phyloP scores from a whole-genome alignment of 2,113 vertebrate genomes.

The Boulengeromyrus knoepffleri region DNA sequence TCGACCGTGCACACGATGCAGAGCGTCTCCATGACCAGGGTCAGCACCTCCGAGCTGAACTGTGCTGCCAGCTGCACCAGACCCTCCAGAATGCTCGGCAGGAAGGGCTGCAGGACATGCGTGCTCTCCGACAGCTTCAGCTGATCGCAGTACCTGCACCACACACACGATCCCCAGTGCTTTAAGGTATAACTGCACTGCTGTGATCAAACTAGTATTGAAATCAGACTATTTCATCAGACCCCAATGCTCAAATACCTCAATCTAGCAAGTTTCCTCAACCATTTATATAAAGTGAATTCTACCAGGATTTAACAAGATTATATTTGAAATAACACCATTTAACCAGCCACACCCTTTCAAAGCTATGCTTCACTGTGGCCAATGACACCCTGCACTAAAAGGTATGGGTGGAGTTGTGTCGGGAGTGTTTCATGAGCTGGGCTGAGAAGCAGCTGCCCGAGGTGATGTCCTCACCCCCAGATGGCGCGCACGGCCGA shows the following conservation, averaged over 20 bases:
- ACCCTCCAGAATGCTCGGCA: slow-evolving; percentile 90
- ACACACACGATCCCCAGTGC: background rate
- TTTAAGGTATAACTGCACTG: background rate
- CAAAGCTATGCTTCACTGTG: background rate
- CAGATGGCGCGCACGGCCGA: slow-evolving; percentile 94
- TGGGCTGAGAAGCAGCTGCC: background rate
- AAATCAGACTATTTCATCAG: background rate
- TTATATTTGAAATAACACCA: background rate
- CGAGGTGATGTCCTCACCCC: slow-evolving; percentile 70
- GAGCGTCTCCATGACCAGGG: slow-evolving; percentile 94
- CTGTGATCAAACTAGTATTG: background rate
- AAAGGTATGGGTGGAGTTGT: background rate
- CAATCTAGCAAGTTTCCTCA: background rate
- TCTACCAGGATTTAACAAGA: background rate
- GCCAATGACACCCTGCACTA: background rate
- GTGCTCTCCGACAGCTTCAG: slow-evolving; percentile 91
- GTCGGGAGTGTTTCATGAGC: background rate
- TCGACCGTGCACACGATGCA: slow-evolving; percentile 94
- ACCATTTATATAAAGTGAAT: background rate
- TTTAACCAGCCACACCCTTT: background rate
- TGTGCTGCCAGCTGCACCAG: slow-evolving; percentile 89
- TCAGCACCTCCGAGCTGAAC: slow-evolving; percentile 93
- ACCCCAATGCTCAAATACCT: background rate
- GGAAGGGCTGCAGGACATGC: slow-evolving; percentile 86
- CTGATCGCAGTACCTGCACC: slow-evolving; percentile 87